Percentiles rank a stretch among this genome's conserved stretches.
These are phyloP conservation scores for Panonychus citri DNA, from an alignment of 1,140 invertebrate genomes.

Conservation along the genomic window DNA sequence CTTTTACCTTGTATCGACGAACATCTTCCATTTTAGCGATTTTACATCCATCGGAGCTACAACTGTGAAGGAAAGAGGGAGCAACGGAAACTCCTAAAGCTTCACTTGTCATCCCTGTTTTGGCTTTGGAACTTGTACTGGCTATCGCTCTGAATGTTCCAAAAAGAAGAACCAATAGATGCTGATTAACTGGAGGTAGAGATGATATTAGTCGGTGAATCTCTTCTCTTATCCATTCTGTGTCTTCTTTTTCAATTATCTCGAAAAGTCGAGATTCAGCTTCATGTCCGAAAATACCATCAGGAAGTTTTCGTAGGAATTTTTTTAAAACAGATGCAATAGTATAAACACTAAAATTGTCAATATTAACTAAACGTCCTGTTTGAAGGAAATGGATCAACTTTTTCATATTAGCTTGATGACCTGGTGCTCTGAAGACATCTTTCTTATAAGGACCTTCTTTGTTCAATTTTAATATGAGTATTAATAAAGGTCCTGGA, in stretches of 20 bases:
- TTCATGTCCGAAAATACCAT: slow-evolving; percentile 73
- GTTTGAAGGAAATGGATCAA: slow-evolving; percentile 69
- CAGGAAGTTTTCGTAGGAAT: slow-evolving; percentile 89
- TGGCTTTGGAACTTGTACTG: slow-evolving; percentile 61
- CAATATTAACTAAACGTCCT: slow-evolving; percentile 84
- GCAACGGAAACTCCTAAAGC: slow-evolving; percentile 78
- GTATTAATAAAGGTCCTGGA: slow-evolving; percentile 61
- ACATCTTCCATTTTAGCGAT: slow-evolving; percentile 85
- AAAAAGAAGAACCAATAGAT: slow-evolving; percentile 75
- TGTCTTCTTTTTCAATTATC: slow-evolving; percentile 40
- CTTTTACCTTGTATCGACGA: slow-evolving; percentile 56
- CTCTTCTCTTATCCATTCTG: slow-evolving; percentile 60
- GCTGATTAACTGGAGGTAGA: slow-evolving; percentile 67
- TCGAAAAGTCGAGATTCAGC: slow-evolving; percentile 72
- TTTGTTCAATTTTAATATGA: slow-evolving; percentile 80
- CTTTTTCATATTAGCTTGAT: slow-evolving; percentile 85
- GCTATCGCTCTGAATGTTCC: slow-evolving; percentile 91
- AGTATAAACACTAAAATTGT: slow-evolving; percentile 92
- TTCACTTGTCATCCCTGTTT: slow-evolving; percentile 85
- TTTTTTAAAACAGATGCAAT: slow-evolving; percentile 88
- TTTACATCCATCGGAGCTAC: slow-evolving; percentile 63
- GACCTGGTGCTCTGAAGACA: slow-evolving; percentile 76
- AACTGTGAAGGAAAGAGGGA: slow-evolving; percentile 92
- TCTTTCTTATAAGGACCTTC: slow-evolving; percentile 74
- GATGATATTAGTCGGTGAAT: slow-evolving; percentile 70